Evolutionary conservation across 2,797 vertebrate species (phyloP), one percentile per base, ranked within the genome.

Genomic region (Oreochromis mossambicus): DNA sequence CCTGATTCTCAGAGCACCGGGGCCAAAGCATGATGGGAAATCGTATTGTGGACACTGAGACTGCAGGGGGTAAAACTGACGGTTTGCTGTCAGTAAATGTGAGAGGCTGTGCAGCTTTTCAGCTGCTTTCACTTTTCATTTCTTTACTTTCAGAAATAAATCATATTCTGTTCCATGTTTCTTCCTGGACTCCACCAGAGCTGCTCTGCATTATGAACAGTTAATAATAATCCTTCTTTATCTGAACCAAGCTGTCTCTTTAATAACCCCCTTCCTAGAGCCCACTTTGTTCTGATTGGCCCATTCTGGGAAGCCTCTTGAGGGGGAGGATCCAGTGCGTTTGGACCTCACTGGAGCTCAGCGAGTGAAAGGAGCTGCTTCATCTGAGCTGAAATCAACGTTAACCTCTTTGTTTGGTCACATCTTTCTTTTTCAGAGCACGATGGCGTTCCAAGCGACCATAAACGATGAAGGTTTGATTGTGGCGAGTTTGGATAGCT

Each of bases 401-500:
- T 29, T 19, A 73, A 73, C 17, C 43, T 73, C 10, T 50, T 50
- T 32, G 43, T 75, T 50, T 48, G 15, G 24, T 50, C 68, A 75
- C 26, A 17, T 32, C 46, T 50, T 8, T 36, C 15, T 79, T 76
- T 70, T 81, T 41, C 85, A 99, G 98, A 94, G 92, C 24, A 75
- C 90, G 32, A 77, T 86, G 4, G 91, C 96, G 11, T 97, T 99
- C 91, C 97, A 94, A 17, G 98, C 97, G 77, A 92, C 89, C 0
- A 91, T 98, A 34, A 95, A 84, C 78, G 96, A 97, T 2, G 97
- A 96, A 19, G 97, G 96, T 78, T 89, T 89, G 89, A 97, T 99
- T 11, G 8, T 91, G 63, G 96, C 96, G 12, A 95, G 95, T 15
- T 94, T 99, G 75, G 97, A 99, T 81, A 93, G 82, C 1, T 96